Evolutionary conservation across 2,113 vertebrate genomes (phyloP).

Genomic region (Catharus fuscescens): DNA sequence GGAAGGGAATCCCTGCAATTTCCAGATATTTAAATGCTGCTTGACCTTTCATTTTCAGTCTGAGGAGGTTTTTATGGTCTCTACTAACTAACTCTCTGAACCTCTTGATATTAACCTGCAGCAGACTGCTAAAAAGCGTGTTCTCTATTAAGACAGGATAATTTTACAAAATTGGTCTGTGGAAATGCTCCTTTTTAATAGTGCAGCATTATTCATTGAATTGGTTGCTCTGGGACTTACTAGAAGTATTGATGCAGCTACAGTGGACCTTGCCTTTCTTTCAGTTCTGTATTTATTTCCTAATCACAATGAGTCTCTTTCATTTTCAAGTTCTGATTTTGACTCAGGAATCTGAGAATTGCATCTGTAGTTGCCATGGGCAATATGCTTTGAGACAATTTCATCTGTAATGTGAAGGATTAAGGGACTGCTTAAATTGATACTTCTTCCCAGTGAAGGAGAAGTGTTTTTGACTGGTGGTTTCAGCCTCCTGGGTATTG

Average conservation of each 20-base stretch:
- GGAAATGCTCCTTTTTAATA: neutral
- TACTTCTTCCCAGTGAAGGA: neutral
- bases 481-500: neutral
- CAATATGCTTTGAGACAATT: neutral
- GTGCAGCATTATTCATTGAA: neutral
- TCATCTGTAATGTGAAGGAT: conserved; percentile 2
- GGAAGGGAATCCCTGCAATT: neutral
- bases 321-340: neutral
- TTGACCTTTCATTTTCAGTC: neutral
- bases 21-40: neutral
- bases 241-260: neutral
- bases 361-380: neutral
- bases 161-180: neutral
- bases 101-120: neutral
- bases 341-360: neutral
- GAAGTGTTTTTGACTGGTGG: neutral
- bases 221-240: neutral
- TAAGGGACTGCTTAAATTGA: neutral
- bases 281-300: neutral
- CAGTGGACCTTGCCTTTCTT: neutral
- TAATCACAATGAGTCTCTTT: conserved; percentile 13
- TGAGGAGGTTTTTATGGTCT: neutral
- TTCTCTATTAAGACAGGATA: neutral
- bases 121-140: neutral
- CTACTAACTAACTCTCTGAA: neutral